Evolutionary conservation across 1,140 invertebrate species (phyloP), one percentile per base, ranked within the genome.

Genomic region (Galendromus occidentalis): DNA sequence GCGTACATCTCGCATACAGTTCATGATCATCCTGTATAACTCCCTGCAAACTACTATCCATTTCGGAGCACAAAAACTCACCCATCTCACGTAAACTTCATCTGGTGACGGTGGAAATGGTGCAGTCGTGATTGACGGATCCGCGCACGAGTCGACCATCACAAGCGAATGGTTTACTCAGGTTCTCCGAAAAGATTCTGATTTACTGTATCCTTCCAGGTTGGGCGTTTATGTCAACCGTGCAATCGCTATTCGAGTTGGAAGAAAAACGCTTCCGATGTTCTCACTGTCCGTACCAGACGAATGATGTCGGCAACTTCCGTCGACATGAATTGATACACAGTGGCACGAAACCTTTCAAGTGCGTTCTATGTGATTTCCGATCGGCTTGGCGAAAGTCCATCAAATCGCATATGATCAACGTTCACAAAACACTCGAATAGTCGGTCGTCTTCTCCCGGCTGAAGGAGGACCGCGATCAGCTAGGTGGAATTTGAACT

Each of bases 371-470:
- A 25, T 59, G 51, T 25, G 51, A 59, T 25, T 59, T 59, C 33
- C 51, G 51, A 17, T 59, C 51, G 9, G 51, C 51, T 1, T 59
- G 51, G 51, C 14, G 51, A 59, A 59, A 59, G 33, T 59, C 51
- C 25, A 59, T 59, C 51, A 59, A 59, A 9, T 59, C 51, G 51
- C 51, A 59, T 9, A 59, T 59, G 51, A 59, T 59, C 51, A 59
- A 59, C 51, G 51, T 59, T 4, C 51, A 59, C 22, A 59, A 59
- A 33, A 59, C 51, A 14, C 14, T 59, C 20, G 51, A 59, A 22
- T 59, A 59, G 51, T 22, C 25, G 51, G 51, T 17, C 25, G 25
- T 25, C 51, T 20, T 14, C 51, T 14, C 51, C 2, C 22, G 14
- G 51, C 2, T 14, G 51, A 59, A 17, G 14, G 25, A 4, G 22